Percentiles rank a stretch among this genome's conserved stretches.
phyloP scores from a whole-genome alignment of 2,888 invertebrate species.

The Pristionchus exspectatus region DNA sequence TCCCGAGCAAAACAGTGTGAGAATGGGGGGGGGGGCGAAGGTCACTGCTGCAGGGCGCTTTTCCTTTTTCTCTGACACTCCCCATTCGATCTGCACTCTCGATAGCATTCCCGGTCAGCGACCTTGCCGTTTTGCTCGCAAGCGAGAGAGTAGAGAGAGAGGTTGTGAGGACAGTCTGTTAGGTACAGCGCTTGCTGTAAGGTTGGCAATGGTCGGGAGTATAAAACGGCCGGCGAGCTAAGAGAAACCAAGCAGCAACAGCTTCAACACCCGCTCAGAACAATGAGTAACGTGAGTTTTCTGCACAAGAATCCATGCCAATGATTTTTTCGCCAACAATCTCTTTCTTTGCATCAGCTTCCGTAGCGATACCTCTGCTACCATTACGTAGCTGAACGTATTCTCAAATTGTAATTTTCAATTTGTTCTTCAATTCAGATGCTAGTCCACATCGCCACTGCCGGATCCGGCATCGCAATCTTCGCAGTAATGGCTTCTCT shows the following conservation, averaged over 20 bases:
- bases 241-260: background rate
- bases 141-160: too few species aligned
- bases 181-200: background rate
- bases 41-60: too few species aligned
- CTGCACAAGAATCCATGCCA: background rate
- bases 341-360: background rate
- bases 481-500: constrained; percentile 32
- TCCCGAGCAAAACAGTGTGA: too few species aligned
- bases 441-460: background rate
- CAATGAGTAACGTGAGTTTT: constrained; percentile 19
- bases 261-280: background rate
- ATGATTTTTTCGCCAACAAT: background rate
- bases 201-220: background rate
- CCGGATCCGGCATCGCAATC: constrained; percentile 31
- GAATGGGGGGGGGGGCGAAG: too few species aligned
- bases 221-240: background rate
- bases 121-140: too few species aligned
- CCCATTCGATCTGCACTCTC: too few species aligned
- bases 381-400: too few species aligned
- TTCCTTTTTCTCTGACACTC: too few species aligned
- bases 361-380: background rate
- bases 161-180: too few species aligned
- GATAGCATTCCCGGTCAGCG: too few species aligned
- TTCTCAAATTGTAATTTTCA: too few species aligned
- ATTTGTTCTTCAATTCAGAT: too few species aligned